Conservation (phyloP, 2,888 invertebrate genomes). For the Ophonus ardosiacus region DNA sequence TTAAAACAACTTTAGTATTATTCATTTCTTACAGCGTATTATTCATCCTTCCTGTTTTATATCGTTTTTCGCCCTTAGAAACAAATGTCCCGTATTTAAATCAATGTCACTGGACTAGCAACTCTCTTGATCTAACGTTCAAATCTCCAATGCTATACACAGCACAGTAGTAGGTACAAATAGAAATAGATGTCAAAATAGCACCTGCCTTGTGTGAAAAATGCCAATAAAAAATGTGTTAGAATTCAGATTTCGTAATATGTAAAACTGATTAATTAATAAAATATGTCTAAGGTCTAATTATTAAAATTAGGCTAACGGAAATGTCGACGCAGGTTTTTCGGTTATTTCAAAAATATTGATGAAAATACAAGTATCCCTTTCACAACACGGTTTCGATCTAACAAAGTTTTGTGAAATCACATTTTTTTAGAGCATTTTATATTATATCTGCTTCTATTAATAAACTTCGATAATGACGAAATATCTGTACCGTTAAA, state of each 20-base stretch:
- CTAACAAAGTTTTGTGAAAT: too few species aligned
- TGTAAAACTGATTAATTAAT: constrained; percentile 10
- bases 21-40: background rate
- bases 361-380: background rate
- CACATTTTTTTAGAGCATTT: too few species aligned
- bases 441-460: too few species aligned
- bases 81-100: constrained; percentile 1
- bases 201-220: constrained; percentile 36
- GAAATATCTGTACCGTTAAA: too few species aligned
- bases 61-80: background rate
- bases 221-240: constrained; percentile 18
- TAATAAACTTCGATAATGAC: too few species aligned
- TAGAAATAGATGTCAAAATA: constrained; percentile 14
- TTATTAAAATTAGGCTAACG: constrained; percentile 15
- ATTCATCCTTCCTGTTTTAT: background rate
- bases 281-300: background rate
- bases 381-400: too few species aligned
- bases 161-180: constrained; percentile 29
- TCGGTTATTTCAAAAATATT: background rate
- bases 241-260: constrained; percentile 28
- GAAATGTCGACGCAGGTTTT: background rate
- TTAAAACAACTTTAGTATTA: background rate
- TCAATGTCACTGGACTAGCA: constrained; percentile 10
- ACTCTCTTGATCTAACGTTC: constrained; percentile 14
- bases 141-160: constrained; percentile 27